Evolutionary conservation across 2,888 invertebrate species (phyloP).

Genomic region (Perizoma affinitatum): DNA sequence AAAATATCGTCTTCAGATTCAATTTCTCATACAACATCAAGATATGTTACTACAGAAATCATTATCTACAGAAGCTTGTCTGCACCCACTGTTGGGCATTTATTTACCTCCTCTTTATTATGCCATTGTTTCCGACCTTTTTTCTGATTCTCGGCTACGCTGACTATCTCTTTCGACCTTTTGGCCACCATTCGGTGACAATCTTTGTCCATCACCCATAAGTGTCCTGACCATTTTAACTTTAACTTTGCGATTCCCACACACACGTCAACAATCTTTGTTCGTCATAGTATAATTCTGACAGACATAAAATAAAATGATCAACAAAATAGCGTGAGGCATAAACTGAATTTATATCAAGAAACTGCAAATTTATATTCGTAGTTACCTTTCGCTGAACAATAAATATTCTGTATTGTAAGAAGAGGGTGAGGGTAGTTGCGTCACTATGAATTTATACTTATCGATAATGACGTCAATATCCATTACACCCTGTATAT

Average conservation of each 20-base stretch:
- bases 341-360: constrained; percentile 28
- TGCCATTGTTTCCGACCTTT: too few species aligned
- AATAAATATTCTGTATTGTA: constrained; percentile 58
- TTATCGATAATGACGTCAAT: constrained; percentile 69
- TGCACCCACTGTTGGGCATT: too few species aligned
- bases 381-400: constrained; percentile 68
- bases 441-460: constrained; percentile 75
- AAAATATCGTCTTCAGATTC: constrained; percentile 9
- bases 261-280: too few species aligned
- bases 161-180: too few species aligned
- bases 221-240: too few species aligned
- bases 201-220: too few species aligned
- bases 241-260: too few species aligned
- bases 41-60: too few species aligned
- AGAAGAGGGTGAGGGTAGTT: constrained; percentile 64
- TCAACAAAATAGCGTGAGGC: constrained; percentile 17
- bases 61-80: too few species aligned
- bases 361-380: constrained; percentile 35
- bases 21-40: not conserved
- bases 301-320: constrained; percentile 13
- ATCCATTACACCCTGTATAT: constrained; percentile 48
- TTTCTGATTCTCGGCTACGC: too few species aligned
- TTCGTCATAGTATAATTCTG: not conserved
- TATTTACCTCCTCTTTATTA: too few species aligned
- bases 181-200: too few species aligned